Percentiles rank a stretch among this genome's conserved stretches.
Evolutionary conservation across 2,888 invertebrate genomes (phyloP).

Genomic region (Limulus polyphemus): DNA sequence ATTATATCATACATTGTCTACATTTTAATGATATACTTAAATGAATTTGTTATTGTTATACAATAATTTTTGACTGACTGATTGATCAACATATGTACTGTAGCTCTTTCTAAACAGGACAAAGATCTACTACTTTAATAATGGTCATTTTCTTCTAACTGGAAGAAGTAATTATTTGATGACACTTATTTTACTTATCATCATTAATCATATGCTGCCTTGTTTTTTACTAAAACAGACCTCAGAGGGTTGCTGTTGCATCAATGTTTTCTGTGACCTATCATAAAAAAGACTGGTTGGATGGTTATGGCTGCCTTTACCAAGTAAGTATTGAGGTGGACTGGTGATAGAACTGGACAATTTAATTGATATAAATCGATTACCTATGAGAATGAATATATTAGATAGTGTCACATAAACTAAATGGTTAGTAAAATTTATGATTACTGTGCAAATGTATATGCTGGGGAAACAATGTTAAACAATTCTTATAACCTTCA

Average conservation of each 20-base stretch:
- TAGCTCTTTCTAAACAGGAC: not conserved
- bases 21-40: not conserved
- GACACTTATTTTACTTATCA: too few relatives aligned
- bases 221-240: constrained; percentile 5
- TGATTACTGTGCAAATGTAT: too few relatives aligned
- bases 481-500: too few relatives aligned
- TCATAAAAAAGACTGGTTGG: constrained; percentile 26
- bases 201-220: not conserved
- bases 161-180: too few relatives aligned
- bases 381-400: constrained; percentile 32
- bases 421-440: too few relatives aligned
- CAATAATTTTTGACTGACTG: not conserved
- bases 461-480: too few relatives aligned
- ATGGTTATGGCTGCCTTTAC: constrained; percentile 50
- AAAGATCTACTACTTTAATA: too few relatives aligned
- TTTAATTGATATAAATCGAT: too few relatives aligned
- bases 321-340: constrained; percentile 39
- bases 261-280: constrained; percentile 22
- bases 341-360: too few relatives aligned
- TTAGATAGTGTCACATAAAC: too few relatives aligned
- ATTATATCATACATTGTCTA: too few relatives aligned
- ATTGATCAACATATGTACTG: not conserved
- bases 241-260: constrained; percentile 12
- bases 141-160: too few relatives aligned
- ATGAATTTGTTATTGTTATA: not conserved